phyloP scores from a whole-genome alignment of 2,888 invertebrate genomes.

The Euzetes globulus region DNA sequence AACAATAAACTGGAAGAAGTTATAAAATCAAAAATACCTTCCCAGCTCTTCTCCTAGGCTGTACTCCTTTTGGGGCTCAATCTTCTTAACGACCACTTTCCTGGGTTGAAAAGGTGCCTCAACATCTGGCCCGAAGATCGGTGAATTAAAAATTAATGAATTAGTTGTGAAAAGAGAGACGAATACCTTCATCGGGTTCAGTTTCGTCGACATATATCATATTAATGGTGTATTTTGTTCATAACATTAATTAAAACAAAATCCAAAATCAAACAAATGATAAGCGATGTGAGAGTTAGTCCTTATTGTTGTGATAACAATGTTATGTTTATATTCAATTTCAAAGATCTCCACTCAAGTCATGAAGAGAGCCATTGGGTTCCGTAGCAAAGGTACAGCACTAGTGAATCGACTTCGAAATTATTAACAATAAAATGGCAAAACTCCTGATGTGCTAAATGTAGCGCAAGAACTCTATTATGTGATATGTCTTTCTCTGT shows the following conservation, averaged over 20 bases:
- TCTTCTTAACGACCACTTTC: constrained; percentile 73
- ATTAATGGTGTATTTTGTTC: constrained; percentile 17
- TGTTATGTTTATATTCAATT: constrained; percentile 12
- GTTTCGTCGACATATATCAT: constrained; percentile 83
- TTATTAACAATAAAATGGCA: constrained; percentile 12
- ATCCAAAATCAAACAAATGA: background rate
- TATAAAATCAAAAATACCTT: constrained; percentile 58
- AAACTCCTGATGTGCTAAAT: constrained; percentile 17
- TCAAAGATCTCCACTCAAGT: constrained; percentile 7
- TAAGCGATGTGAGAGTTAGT: background rate
- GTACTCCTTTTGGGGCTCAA: constrained; percentile 77
- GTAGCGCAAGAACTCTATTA: constrained; percentile 16
- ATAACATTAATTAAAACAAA: background rate
- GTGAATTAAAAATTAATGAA: background rate
- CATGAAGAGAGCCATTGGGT: constrained; percentile 14
- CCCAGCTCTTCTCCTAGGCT: constrained; percentile 84
- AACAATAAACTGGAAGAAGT: background rate
- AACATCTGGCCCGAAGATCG: constrained; percentile 35
- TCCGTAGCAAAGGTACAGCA: background rate
- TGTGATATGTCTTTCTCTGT: constrained; percentile 8
- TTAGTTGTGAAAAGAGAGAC: background rate
- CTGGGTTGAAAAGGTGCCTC: constrained; percentile 80
- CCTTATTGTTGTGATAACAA: constrained; percentile 5
- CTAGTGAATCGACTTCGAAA: background rate
- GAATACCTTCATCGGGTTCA: constrained; percentile 67